Base-by-base conservation (phyloP, 30 jellyfish, hydroid and myxozoan species). In the Chironex yamaguchii region DNA sequence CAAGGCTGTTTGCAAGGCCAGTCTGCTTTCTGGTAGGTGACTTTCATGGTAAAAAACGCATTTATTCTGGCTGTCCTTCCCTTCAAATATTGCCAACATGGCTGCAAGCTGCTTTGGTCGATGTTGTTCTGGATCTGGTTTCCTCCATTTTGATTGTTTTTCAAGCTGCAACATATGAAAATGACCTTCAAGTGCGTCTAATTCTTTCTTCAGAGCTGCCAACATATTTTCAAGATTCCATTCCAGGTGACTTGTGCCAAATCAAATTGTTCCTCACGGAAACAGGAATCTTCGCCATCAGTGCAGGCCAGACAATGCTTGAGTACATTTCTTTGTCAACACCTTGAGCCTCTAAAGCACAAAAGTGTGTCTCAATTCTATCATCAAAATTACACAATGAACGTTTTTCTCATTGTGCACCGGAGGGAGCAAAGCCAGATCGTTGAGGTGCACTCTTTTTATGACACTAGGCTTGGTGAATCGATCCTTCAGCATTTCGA, bases 331-430 rank as follows among this genome's bases (percentile, higher is more conserved):
- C 69, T 33, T 34, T 69, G 31, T 69, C 82, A 69, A 69, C 68
- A 9, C 82, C 82, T 26, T 69, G 82, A 69, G 67, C 82, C 82
- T 69, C 71, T 25, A 69, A n/a, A n/a, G 25, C 82, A 3, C 82
- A 14, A 69, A 69, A 69, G 25, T 69, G 82, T 28, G 67, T 29
- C 82, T 69, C 82, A 67, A 49, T 69, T 69, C 29, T 67, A 66
- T 66, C 84, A 62, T 72, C 73, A 72, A 35, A 72, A 34, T 71
- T 26, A 21, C 86, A 63, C 81, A 72, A 34, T 72, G 86, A 23
- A 72, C 86, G 48, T 72, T 72, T 72, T 32, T 72, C 73, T 72
- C 72, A 72, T 72, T 72, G 54, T 30, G 48, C 86, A 72, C 86
- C 2, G 86, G 34, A 30, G 86, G 73, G 24, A 72, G 77, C 32